Conservation (phyloP, 2,888 invertebrate species). For the Idaea straminata region DNA sequence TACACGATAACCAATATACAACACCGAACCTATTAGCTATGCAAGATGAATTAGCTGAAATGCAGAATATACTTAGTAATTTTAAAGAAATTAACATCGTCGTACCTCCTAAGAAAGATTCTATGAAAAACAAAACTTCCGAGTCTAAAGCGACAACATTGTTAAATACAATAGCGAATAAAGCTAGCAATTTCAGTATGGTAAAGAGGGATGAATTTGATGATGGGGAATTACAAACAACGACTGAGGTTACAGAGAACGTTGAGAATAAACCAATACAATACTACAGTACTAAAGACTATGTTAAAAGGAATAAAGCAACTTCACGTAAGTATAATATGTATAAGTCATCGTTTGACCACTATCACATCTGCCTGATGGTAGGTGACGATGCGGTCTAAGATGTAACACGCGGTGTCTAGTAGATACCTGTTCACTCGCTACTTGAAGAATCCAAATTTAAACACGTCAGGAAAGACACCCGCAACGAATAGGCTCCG, state of each 20-base stretch:
- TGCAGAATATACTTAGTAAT: slow-evolving; percentile 11
- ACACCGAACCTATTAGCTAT: slow-evolving; percentile 29
- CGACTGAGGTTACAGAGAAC: neutral
- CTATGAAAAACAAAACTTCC: neutral
- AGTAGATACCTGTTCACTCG: too few relatives aligned
- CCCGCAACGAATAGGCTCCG: too few relatives aligned
- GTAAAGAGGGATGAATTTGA: neutral
- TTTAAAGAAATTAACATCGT: neutral
- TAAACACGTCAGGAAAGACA: too few relatives aligned
- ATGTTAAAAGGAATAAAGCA: neutral
- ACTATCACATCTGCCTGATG: too few relatives aligned
- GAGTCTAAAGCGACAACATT: neutral
- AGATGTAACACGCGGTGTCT: too few relatives aligned
- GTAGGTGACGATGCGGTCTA: too few relatives aligned
- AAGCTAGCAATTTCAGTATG: neutral
- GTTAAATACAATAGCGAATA: neutral
- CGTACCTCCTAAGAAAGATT: neutral
- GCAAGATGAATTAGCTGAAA: slow-evolving; percentile 29
- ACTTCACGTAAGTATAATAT: neutral
- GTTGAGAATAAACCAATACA: slow-evolving; percentile 1
- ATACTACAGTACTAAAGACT: slow-evolving; percentile 3
- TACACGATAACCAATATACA: slow-evolving; percentile 20
- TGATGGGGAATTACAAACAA: neutral
- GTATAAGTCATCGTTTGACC: too few relatives aligned
- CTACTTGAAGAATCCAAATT: too few relatives aligned